A percentile compares a stretch with the other conserved stretches of the same genome.
phyloP scores from a whole-genome alignment of 2,113 vertebrate genomes.

The Macrotus californicus region DNA sequence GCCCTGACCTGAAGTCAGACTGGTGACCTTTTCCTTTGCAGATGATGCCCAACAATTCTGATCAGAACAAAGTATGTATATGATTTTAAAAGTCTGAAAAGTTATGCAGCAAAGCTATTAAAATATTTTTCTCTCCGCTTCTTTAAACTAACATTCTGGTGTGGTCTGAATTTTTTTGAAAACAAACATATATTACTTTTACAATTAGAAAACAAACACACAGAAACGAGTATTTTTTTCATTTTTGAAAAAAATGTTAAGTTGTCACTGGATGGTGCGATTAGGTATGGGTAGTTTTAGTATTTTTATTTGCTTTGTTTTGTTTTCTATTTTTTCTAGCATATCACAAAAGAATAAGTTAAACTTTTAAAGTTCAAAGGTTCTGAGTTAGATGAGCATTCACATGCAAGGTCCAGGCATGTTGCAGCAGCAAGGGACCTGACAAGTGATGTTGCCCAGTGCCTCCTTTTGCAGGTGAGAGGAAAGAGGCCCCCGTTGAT shows the following conservation, averaged over 20 bases:
- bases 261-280: background rate
- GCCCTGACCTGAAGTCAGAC: no score
- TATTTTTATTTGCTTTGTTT: background rate
- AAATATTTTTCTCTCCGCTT: background rate
- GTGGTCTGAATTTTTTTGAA: background rate
- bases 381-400: background rate
- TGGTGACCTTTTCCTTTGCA: no score
- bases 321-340: background rate
- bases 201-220: background rate
- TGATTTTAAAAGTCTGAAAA: background rate
- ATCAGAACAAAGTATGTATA: no score
- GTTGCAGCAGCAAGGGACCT: background rate
- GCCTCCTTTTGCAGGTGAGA: background rate
- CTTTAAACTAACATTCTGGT: slow-evolving; percentile 10
- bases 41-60: no score
- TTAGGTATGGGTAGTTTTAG: background rate
- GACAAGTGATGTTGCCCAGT: background rate
- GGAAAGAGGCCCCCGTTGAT: background rate
- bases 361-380: background rate
- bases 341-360: background rate
- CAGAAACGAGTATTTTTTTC: background rate
- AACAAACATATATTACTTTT: background rate
- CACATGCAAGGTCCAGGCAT: background rate
- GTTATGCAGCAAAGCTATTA: background rate
- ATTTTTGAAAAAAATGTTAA: background rate